Base-by-base conservation (phyloP, 2,113 vertebrate species). In the Rutilus rutilus region DNA sequence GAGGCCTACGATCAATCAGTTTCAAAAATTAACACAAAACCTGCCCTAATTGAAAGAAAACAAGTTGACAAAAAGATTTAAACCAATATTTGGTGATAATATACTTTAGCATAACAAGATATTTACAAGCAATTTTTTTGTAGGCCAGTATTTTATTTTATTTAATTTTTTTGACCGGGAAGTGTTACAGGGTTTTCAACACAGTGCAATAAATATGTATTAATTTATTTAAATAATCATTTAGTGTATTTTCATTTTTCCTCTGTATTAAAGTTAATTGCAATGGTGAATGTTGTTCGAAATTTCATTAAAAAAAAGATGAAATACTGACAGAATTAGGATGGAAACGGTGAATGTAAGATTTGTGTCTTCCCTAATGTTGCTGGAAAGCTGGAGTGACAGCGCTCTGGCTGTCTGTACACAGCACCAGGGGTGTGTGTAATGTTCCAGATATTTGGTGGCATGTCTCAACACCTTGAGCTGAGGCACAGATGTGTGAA, bases 401-500 rank as follows among this genome's bases (percentile, higher is more conserved):
- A 81, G 25, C 9, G 15, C 78, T 65, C 60, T 47, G 39, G 78
- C 52, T 73, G 64, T 36, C 30, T 85, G 69, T 85, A 85, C 79
- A 60, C 42, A 8, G 71, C 81, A 80, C 74, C 84, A 78, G 79
- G 84, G 69, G 57, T 85, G 93, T 88, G 93, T 92, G 92, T 90
- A 88, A 92, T 79, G 87, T 86, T 88, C 87, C 89, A 89, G 92
- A 88, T 91, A 88, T 92, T 89, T 86, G 87, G 89, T 90, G 88
- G 89, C 87, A 45, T 86, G 89, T 90, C 92, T 90, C 93, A 88
- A 93, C 94, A 94, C 93, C 92, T 93, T 90, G 93, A 94, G 88
- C 90, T 91, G 92, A 90, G 90, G 90, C 90, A 89, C 87, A 60
- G 89, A 93, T 23, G 93, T 93, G 93, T 93, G 93, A 94, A 93